These are phyloP conservation scores for Melipona bicolor DNA, from an alignment of 2,888 invertebrate species.

Conservation along the genomic window DNA sequence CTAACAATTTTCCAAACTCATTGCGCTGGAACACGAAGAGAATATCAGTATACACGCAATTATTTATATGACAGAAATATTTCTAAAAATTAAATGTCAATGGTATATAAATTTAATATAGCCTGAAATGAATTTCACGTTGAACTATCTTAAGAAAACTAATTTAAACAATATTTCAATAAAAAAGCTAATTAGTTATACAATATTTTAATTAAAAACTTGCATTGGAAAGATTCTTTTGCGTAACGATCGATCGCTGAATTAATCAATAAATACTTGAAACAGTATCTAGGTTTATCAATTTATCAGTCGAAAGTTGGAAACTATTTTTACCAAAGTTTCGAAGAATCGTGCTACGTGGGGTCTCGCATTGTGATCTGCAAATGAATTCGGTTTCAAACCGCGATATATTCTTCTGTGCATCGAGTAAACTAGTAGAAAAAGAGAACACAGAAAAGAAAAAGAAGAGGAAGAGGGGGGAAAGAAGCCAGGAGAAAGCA, in stretches of 20 bases:
- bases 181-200: no score
- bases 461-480: background rate
- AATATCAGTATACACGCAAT: background rate
- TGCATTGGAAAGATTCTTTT: no score
- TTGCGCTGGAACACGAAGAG: no score
- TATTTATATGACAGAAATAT: background rate
- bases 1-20: background rate
- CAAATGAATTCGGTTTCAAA: background rate
- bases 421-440: slow-evolving; percentile 35
- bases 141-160: background rate
- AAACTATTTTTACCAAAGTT: background rate
- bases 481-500: slow-evolving; percentile 30
- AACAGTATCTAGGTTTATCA: no score
- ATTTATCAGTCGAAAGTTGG: no score
- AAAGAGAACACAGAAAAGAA: background rate
- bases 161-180: background rate
- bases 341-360: background rate
- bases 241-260: no score
- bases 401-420: background rate
- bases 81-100: no score
- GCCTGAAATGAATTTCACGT: background rate
- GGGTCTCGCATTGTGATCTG: background rate
- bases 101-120: background rate
- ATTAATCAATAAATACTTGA: no score
- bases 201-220: no score